Base-by-base conservation (phyloP, 2,888 invertebrate species). In the Campaea margaritaria region DNA sequence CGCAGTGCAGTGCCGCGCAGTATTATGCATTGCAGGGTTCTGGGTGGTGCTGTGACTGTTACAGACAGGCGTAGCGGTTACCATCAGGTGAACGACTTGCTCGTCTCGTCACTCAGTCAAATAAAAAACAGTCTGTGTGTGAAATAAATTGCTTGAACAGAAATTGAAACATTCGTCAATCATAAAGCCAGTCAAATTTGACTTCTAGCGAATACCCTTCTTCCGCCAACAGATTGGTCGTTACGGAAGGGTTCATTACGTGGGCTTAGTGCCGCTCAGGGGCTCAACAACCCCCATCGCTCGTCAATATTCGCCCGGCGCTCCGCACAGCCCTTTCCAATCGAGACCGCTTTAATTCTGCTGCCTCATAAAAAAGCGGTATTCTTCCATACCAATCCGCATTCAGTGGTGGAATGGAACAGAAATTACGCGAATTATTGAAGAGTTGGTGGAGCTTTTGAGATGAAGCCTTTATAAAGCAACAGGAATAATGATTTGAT, bases 201-300 rank as follows among this genome's bases (percentile, higher is more conserved):
- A 65, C 34, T 65, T 65, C 67, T 62, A 64, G 52, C 68, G 74
- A 70, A 75, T 69, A 76, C 74, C 79, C 57, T 64, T 59, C 71
- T 76, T 71, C 65, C 65, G 63, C 58, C 69, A 67, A 48, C 62
- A 66, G 73, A 79, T 79, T 77, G 78, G 74, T 67, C 70, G 76
- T 79, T 81, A 75, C 67, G 76, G 47, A 78, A 75, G 72, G 77
- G 73, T 85, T 83, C 82, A 83, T 87, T 86, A 85, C 68, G 72
- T 60, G 64, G 66, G 80, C 75, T 79, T 75, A 75, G 69, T 58
- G 58, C 50, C 63, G 76, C 76, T 73, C 68, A 60, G 66, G 70
- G 73, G 72, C 73, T 81, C 80, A 74, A 75, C 69, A 66, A 64
- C 64, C 72, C 75, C 73, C 79, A 79, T 76, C 74, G 79, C 69